Evolutionary conservation across 2,888 invertebrate species (phyloP).

Genomic region (Hermaeophaga mercurialis): DNA sequence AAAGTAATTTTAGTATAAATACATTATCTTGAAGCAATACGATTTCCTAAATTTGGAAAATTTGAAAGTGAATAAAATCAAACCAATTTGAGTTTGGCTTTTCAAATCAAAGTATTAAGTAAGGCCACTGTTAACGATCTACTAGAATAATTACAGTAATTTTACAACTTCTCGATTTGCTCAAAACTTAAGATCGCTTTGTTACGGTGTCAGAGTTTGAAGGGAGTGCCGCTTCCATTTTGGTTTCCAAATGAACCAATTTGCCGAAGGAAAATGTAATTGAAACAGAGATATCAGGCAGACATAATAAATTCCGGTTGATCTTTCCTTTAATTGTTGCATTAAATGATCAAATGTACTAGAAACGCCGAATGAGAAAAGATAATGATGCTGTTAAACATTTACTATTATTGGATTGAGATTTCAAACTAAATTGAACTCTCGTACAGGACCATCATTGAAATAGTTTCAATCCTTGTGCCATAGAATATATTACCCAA

Average conservation of each 20-base stretch:
- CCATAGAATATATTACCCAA: no score
- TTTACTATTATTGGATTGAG: conserved; percentile 44
- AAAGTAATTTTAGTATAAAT: no score
- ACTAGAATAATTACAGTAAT: conserved; percentile 1
- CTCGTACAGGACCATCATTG: conserved; percentile 14
- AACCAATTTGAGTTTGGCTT: no score
- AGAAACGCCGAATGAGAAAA: conserved; percentile 41
- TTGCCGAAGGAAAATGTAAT: conserved; percentile 38
- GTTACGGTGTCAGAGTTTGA: conserved; percentile 23
- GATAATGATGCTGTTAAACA: conserved; percentile 43
- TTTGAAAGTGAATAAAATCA: no score
- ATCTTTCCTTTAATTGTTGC: conserved; percentile 45
- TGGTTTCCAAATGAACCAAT: conserved; percentile 37
- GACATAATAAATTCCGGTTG: conserved; percentile 38
- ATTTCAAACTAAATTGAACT: conserved; percentile 27
- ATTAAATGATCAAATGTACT: conserved; percentile 44
- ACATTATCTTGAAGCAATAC: no score
- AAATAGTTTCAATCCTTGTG: no score
- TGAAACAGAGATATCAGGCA: conserved; percentile 36
- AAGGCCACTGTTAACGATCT: background rate
- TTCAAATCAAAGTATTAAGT: no score
- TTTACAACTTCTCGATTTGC: background rate
- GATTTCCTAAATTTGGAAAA: no score
- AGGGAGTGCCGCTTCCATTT: conserved; percentile 36
- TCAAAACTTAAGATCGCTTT: conserved; percentile 2